Evolutionary conservation across 2,888 invertebrate genomes (phyloP), one percentile per base, ranked within the genome.

Genomic region (Harpalus rubripes): DNA sequence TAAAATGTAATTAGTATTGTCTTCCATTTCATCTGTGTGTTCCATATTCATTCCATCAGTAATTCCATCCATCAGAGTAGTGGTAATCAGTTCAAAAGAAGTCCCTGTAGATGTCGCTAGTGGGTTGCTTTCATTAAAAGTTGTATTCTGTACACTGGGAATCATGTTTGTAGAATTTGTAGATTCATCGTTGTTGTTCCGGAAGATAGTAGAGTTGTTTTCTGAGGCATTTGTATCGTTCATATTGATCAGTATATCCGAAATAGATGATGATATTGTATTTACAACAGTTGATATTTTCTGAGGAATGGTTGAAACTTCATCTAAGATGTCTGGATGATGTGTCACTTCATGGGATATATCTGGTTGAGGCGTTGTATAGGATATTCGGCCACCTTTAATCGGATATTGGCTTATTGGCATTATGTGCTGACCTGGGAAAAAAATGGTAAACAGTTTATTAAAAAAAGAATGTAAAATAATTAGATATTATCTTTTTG

Each of bases 1-100:
- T 7, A 87, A 79, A 1, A 86, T 82, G 15, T 65, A 56, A 12
- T 86, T 61, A n/a, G n/a, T n/a, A 76, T 86, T 81, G 5, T 85
- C 84, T n/a, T 79, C 76, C 16, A 61, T 44, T 72, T 85, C 41
- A 52, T 81, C 61, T 4, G 65, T 44, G 15, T 68, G 65, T 56
- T 65, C 65, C 52, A 68, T 81, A n/a, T 65, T 22, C 52, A 56
- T 52, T 52, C 56, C 81, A 15, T 68, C 65, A 7, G 41, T 22
- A 26, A 56, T 52, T 52, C 56, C 81, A 15, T 68, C 65, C 15
- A 68, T 32, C n/a, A 74, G 18, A 5, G 72, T 74, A 52, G 72
- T 44, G 0, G 72, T 74, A 12, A 74, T 22, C 22, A 41, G 58
- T 22, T 65, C 78, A 2, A 84, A 61, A 18, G 79, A 56, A 15